These are phyloP conservation scores for Amphimallon solstitiale DNA, from an alignment of 2,888 invertebrate genomes.

Conservation along the genomic window DNA sequence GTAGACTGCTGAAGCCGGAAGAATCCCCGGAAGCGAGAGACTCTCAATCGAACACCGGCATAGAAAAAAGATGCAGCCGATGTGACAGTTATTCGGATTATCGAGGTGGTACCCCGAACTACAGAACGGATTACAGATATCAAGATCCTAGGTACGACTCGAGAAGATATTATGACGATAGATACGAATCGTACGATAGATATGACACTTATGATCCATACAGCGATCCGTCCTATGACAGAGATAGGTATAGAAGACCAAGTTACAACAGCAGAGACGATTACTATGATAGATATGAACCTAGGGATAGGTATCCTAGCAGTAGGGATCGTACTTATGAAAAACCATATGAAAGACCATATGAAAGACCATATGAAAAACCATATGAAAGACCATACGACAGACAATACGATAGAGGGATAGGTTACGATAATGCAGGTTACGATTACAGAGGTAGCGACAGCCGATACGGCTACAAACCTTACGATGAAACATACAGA, in stretches of 20 bases:
- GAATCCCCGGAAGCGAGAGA: slow-evolving; percentile 50
- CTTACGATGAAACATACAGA: slow-evolving; percentile 70
- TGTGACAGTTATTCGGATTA: slow-evolving; percentile 58
- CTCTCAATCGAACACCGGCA: slow-evolving; percentile 39
- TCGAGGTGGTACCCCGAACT: slow-evolving; percentile 55
- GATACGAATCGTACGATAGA: slow-evolving; percentile 30
- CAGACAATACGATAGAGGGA: slow-evolving; percentile 55
- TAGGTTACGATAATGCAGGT: slow-evolving; percentile 63
- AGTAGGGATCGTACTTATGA: slow-evolving; percentile 49
- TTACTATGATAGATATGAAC: slow-evolving; percentile 64
- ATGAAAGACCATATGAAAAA: no score
- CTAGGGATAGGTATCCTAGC: slow-evolving; percentile 59
- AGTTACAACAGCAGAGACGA: slow-evolving; percentile 60
- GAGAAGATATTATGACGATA: slow-evolving; percentile 44
- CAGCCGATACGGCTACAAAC: slow-evolving; percentile 60
- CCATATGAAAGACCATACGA: slow-evolving; percentile 43
- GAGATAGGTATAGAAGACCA: slow-evolving; percentile 53
- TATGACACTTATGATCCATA: slow-evolving; percentile 45
- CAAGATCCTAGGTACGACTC: slow-evolving; percentile 44
- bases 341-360: slow-evolving; percentile 48
- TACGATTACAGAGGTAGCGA: slow-evolving; percentile 47
- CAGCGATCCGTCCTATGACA: slow-evolving; percentile 52
- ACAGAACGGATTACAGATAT: slow-evolving; percentile 60
- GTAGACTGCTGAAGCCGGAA: slow-evolving; percentile 50
- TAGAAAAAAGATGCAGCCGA: slow-evolving; percentile 51